Evolutionary conservation across 2,113 vertebrate genomes (phyloP).

Genomic region (Rhea americana): DNA sequence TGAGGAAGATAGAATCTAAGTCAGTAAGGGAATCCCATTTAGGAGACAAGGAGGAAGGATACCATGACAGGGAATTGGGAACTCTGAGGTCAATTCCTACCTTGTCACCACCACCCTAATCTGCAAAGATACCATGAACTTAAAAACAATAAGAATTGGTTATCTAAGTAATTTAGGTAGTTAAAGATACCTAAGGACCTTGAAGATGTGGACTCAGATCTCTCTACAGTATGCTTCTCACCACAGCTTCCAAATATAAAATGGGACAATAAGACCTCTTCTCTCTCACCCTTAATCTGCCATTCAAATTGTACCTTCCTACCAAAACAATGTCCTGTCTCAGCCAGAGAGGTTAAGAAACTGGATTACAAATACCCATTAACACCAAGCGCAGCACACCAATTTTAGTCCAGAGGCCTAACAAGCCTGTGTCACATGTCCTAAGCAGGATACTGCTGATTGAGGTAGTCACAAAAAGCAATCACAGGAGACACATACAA

Average conservation of each 20-base stretch:
- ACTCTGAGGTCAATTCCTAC: not conserved
- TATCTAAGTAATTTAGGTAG: not conserved
- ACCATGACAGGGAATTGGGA: not conserved
- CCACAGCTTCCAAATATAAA: not conserved
- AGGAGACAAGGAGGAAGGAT: not conserved
- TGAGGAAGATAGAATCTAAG: rapidly evolving
- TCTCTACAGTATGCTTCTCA: not conserved
- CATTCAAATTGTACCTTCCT: not conserved
- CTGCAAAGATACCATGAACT: not conserved
- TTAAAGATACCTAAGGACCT: not conserved
- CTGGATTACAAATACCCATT: not conserved
- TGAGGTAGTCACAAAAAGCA: not conserved
- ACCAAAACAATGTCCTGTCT: not conserved
- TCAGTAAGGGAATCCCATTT: not conserved
- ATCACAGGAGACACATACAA: not conserved
- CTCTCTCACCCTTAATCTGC: not conserved
- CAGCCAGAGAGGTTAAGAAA: not conserved
- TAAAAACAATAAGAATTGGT: too few relatives aligned
- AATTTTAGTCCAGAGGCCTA: not conserved
- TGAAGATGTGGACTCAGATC: not conserved
- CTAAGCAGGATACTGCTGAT: not conserved
- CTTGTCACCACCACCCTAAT: not conserved
- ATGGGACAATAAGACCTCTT: not conserved
- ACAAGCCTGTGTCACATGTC: not conserved
- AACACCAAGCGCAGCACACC: not conserved